Percentiles rank a stretch among this genome's conserved stretches.
phyloP scores from a whole-genome alignment of 2,888 invertebrate species.

The Lacanobia wlatinum region DNA sequence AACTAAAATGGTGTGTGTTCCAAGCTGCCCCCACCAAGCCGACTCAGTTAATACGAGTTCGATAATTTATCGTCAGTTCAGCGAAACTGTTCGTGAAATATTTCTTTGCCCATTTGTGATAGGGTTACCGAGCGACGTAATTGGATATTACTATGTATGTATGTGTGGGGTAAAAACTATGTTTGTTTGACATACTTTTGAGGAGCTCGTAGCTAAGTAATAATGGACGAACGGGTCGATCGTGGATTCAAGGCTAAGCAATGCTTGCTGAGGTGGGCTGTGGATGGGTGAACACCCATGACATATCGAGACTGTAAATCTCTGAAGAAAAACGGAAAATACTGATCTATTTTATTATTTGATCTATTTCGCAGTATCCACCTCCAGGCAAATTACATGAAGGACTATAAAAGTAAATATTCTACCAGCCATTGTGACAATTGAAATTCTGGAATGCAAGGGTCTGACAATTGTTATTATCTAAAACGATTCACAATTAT shows the following conservation, averaged over 20 bases:
- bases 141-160: constrained; percentile 21
- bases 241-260: background rate
- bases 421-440: too few relatives aligned
- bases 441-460: too few relatives aligned
- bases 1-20: constrained; percentile 44
- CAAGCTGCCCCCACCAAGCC: constrained; percentile 53
- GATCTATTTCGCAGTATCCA: too few relatives aligned
- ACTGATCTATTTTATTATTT: too few relatives aligned
- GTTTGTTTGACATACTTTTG: constrained; percentile 24
- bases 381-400: too few relatives aligned
- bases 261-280: background rate
- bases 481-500: too few relatives aligned
- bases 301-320: background rate
- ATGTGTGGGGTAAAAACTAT: constrained; percentile 5
- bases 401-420: too few relatives aligned
- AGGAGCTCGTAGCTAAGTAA: background rate
- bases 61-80: constrained; percentile 71
- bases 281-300: background rate
- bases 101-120: constrained; percentile 47
- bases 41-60: constrained; percentile 64
- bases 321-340: too few relatives aligned
- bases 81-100: constrained; percentile 60
- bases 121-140: constrained; percentile 42
- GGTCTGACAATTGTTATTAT: too few relatives aligned
- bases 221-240: background rate